phyloP scores from a whole-genome alignment of 2,888 invertebrate genomes.

The Drosophila picticornis region DNA sequence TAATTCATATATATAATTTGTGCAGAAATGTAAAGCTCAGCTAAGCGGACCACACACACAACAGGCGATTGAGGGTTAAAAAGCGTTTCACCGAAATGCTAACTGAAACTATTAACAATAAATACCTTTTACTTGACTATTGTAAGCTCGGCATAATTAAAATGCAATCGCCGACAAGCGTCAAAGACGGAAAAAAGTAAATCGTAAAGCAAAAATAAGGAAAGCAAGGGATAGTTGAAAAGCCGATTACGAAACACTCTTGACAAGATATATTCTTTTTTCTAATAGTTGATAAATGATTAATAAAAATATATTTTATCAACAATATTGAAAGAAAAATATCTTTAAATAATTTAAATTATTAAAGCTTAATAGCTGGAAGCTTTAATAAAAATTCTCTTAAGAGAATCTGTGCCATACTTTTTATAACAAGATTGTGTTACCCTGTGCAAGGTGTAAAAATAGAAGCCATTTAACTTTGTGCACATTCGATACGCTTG shows the following conservation, averaged over 20 bases:
- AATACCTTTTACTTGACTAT: conserved; percentile 30
- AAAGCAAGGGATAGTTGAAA: background rate
- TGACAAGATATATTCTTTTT: background rate
- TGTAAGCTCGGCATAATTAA: conserved; percentile 72
- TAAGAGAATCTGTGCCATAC: background rate
- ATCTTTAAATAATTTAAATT: background rate
- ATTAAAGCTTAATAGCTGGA: no score
- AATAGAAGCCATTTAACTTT: conserved; percentile 57
- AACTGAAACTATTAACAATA: conserved; percentile 56
- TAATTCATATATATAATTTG: conserved; percentile 30
- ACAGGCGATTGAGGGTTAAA: conserved; percentile 9
- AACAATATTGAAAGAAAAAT: background rate
- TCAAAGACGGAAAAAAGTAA: conserved; percentile 33
- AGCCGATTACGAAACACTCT: conserved; percentile 13
- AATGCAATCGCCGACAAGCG: conserved; percentile 62
- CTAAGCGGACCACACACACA: conserved; percentile 62
- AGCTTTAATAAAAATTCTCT: background rate
- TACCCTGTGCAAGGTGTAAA: background rate
- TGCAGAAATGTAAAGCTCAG: conserved; percentile 50
- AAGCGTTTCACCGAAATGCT: conserved; percentile 56
- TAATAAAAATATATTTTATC: background rate
- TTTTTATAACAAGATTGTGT: no score
- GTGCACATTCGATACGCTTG: conserved; percentile 65
- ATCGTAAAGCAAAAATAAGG: conserved; percentile 8
- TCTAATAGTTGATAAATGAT: background rate